phyloP scores from a whole-genome alignment of 2,113 vertebrate species.

The Passer montanus region DNA sequence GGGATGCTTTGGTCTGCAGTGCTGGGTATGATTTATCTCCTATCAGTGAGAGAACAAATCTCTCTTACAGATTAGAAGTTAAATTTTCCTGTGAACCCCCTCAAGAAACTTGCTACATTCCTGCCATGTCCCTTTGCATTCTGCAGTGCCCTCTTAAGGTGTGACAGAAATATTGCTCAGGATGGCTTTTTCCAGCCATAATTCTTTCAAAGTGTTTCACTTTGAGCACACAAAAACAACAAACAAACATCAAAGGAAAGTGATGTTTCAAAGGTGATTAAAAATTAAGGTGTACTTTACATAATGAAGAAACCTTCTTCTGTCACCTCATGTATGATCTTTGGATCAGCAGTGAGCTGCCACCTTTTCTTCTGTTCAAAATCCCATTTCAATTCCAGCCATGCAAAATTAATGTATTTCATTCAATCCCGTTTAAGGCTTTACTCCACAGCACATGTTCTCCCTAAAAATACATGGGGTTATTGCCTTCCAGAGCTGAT shows the following conservation, averaged over 20 bases:
- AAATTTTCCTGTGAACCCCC: background rate
- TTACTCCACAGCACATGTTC: constrained; percentile 34
- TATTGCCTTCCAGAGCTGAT: constrained; percentile 35
- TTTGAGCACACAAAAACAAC: background rate
- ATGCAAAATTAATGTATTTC: constrained; percentile 43
- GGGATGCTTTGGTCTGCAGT: background rate
- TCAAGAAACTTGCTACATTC: background rate
- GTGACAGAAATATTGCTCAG: background rate
- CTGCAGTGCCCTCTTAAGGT: constrained; percentile 13
- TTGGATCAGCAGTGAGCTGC: background rate
- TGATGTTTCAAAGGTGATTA: background rate
- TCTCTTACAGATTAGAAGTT: background rate
- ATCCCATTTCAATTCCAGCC: background rate
- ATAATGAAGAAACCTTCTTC: background rate
- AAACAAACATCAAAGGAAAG: background rate
- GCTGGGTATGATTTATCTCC: background rate
- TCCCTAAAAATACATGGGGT: constrained; percentile 23
- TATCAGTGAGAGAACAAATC: background rate
- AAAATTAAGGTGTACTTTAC: background rate
- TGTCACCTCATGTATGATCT: background rate
- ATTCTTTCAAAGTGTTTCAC: background rate
- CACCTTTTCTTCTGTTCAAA: background rate
- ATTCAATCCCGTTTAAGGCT: constrained; percentile 45
- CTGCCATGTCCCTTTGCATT: background rate
- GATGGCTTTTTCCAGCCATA: background rate